A percentile compares a stretch with the other conserved stretches of the same genome.
These are phyloP conservation scores for Tragelaphus imberbis DNA, from an alignment of 2,113 vertebrate species.

Conservation along the genomic window DNA sequence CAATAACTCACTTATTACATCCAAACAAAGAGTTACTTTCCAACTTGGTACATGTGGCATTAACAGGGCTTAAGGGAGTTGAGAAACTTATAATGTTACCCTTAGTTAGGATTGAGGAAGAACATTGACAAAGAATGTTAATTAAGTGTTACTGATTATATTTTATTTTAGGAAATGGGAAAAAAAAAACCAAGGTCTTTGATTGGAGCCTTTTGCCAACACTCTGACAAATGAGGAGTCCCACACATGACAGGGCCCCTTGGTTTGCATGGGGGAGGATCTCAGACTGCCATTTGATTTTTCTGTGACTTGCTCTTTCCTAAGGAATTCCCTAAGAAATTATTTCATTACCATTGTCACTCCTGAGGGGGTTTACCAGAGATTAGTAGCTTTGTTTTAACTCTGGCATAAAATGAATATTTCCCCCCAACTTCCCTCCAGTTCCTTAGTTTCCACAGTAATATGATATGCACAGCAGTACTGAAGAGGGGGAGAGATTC, in stretches of 20 bases:
- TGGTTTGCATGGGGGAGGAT: conserved; percentile 31
- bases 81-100: background rate
- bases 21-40: conserved; percentile 50
- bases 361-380: background rate
- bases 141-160: conserved; percentile 37
- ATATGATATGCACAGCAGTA: conserved; percentile 20
- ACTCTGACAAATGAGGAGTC: conserved; percentile 41
- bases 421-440: conserved; percentile 36
- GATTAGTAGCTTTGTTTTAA: conserved; percentile 52
- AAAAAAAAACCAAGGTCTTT: background rate
- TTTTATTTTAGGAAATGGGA: conserved; percentile 51
- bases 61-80: conserved; percentile 36
- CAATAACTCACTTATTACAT: conserved; percentile 66
- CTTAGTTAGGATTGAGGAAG: conserved; percentile 37
- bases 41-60: background rate
- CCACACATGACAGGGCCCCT: background rate
- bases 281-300: conserved; percentile 51
- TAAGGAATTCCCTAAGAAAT: conserved; percentile 27
- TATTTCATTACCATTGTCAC: conserved; percentile 23
- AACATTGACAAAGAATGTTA: conserved; percentile 45
- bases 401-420: background rate
- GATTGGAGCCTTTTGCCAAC: background rate
- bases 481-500: background rate
- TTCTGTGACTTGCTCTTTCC: conserved; percentile 22
- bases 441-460: conserved; percentile 36